Base-by-base conservation (phyloP, 2,113 vertebrate genomes). In the Callipepla squamata region DNA sequence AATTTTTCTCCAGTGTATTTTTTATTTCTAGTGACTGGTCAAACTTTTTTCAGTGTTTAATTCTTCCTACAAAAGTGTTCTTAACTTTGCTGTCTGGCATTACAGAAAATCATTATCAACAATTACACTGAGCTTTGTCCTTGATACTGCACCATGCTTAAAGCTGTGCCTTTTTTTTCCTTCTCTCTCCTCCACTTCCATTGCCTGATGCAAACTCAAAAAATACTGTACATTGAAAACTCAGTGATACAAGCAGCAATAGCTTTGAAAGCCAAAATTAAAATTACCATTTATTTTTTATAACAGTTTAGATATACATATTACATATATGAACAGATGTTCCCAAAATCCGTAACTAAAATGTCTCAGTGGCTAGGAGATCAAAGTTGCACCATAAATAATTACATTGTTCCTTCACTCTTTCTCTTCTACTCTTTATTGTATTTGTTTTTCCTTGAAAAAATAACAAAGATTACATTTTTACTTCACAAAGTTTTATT, bases 401-500 rank as follows among this genome's bases (percentile, higher is more conserved):
- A 91, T 80, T 63, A 44, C 58, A 66, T 32, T 75, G 22, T 61
- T 78, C 70, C 62, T 70, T 74, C 63, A 40, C 14, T 62, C 88
- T 92, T 79, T 79, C 77, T 91, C 36, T 80, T 79, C 61, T 69
- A 9, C 74, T 83, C 72, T 55, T 77, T 85, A 78, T 89, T 91
- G 86, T 20, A 42, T 78, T 91, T 94, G 48, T 77, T 97, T 95
- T 94, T 82, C 57, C 20, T 40, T 36, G 40, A 36, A 25, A 69
- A 92, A 90, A 93, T 62, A 94, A 86, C 17, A 85, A 66, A 96
- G 45, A 89, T 92, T 95, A 94, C 50, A 90, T 91, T 94, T 97
- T 85, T 94, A 61, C 88, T 96, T 94, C 89, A 62, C 92, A 51
- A 95, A 94, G 87, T 96, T 97, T 95, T 96, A 96, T 96, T 97